A percentile compares a stretch with the other conserved stretches of the same genome.
Evolutionary conservation across 1,140 invertebrate species (phyloP).

Genomic region (Zaprionus inermis): DNA sequence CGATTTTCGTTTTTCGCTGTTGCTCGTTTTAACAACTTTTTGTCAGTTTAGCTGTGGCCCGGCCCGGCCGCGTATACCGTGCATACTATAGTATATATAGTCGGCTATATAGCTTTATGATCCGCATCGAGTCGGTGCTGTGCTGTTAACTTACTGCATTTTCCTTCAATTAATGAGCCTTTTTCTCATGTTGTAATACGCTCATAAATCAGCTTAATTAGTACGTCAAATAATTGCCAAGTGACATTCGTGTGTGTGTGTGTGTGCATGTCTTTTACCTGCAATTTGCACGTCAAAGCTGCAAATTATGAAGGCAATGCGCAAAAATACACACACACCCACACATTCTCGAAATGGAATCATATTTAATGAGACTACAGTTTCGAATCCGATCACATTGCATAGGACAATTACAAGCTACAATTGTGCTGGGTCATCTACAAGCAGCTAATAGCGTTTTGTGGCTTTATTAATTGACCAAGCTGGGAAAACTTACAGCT

Average conservation of each 20-base stretch:
- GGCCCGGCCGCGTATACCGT: background rate
- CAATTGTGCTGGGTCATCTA: conserved; percentile 5
- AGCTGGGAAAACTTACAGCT: conserved; percentile 34
- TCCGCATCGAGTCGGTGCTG: conserved; percentile 7
- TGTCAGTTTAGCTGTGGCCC: background rate
- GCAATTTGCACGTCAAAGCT: conserved; percentile 63
- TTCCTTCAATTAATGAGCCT: conserved; percentile 40
- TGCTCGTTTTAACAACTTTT: conserved; percentile 28
- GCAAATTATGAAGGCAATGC: conserved; percentile 53
- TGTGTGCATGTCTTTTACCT: conserved; percentile 35
- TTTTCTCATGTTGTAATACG: conserved; percentile 25
- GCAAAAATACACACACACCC: no score
- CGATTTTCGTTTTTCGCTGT: conserved; percentile 17
- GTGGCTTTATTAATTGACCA: conserved; percentile 27
- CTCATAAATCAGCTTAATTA: conserved; percentile 44
- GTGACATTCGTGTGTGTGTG: conserved; percentile 19
- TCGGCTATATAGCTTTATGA: conserved; percentile 15
- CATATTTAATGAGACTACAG: background rate
- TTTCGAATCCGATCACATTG: background rate
- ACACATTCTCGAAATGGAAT: no score
- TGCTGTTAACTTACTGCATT: background rate
- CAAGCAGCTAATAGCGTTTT: conserved; percentile 15
- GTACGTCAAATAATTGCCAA: conserved; percentile 34
- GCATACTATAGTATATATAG: background rate
- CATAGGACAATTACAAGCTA: background rate